These are phyloP conservation scores for Cheilinus undulatus DNA, from an alignment of 2,113 vertebrate genomes.

Conservation along the genomic window DNA sequence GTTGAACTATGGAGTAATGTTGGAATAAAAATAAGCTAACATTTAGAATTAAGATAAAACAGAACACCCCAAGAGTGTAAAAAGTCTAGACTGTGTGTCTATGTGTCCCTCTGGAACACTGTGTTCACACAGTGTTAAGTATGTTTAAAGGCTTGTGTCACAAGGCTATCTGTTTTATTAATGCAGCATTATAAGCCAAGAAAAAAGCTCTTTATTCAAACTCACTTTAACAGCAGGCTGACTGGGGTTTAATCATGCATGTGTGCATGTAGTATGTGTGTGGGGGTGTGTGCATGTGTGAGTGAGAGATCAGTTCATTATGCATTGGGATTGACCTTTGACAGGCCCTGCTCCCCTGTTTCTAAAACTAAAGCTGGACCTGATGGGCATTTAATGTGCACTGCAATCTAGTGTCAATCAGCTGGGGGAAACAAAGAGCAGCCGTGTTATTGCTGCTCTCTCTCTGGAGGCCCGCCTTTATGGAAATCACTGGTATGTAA, in stretches of 20 bases:
- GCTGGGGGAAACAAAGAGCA: constrained; percentile 75
- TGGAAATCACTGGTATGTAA: constrained; percentile 74
- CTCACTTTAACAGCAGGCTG: constrained; percentile 37
- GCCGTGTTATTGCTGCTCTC: constrained; percentile 72
- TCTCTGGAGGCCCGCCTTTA: constrained; percentile 76
- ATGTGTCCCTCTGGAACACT: constrained; percentile 24
- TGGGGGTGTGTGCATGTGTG: constrained; percentile 12
- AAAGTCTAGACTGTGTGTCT: constrained; percentile 45
- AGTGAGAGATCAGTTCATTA: constrained; percentile 76
- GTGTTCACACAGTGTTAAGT: constrained; percentile 26
- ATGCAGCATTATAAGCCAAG: constrained; percentile 50
- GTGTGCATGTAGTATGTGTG: constrained; percentile 1
- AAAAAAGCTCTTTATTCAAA: constrained; percentile 48
- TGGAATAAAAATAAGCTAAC: constrained; percentile 21
- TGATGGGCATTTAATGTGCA: constrained; percentile 83
- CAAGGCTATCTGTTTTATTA: constrained; percentile 45
- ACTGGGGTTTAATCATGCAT: not conserved
- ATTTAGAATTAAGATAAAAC: constrained; percentile 43
- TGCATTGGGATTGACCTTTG: constrained; percentile 75
- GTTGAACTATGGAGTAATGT: constrained; percentile 2
- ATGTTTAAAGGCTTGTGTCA: constrained; percentile 46
- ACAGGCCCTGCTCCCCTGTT: constrained; percentile 64
- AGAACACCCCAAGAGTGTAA: constrained; percentile 31
- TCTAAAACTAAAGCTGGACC: constrained; percentile 76
- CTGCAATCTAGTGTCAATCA: constrained; percentile 83